Base-by-base conservation (phyloP, 2,113 vertebrate species). In the Callionymus lyra region DNA sequence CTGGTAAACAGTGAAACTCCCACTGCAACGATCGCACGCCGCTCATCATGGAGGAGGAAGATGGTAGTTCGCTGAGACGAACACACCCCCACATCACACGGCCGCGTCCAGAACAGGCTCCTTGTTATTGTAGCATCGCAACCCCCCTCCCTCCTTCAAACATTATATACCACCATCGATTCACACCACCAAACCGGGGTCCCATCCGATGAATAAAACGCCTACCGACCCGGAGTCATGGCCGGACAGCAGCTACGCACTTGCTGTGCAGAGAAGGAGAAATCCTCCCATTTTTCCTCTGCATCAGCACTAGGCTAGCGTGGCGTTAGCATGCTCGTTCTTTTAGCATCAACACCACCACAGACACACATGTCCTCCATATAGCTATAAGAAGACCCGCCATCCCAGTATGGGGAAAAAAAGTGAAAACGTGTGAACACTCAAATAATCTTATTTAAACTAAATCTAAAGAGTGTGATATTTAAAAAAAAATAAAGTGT, bases 241-340 rank as follows among this genome's bases (percentile, higher is more conserved):
- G 50, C 51, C 71, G 63, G 68, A 35, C 57, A 57, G 37, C 65
- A 76, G 59, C 79, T 80, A 68, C 79, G 81, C 75, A 79, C 50
- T 74, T 72, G 62, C 73, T 80, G 70, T 59, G 68, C 60, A 66
- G 70, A 75, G 81, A 85, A 68, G 82, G 63, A 82, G 76, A 68
- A 83, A 87, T 85, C 84, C 83, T 87, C 81, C 82, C 78, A 77
- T 85, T 81, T n/a, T 83, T 84, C 79, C 77, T 75, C 82, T 81
- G 81, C 83, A 82, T 86, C 84, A 83, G 74, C 80, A 84, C 64
- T 79, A 81, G 60, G 78, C 78, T 78, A 83, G 78, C 78, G 72
- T 75, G 81, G 76, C 81, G 69, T n/a, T 79, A 83, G 79, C 63
- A 36, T 68, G 72, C 73, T 81, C 79, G 72, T 67, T 55, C 49